Conservation (phyloP, 2,113 vertebrate species). For the Mugil cephalus region DNA sequence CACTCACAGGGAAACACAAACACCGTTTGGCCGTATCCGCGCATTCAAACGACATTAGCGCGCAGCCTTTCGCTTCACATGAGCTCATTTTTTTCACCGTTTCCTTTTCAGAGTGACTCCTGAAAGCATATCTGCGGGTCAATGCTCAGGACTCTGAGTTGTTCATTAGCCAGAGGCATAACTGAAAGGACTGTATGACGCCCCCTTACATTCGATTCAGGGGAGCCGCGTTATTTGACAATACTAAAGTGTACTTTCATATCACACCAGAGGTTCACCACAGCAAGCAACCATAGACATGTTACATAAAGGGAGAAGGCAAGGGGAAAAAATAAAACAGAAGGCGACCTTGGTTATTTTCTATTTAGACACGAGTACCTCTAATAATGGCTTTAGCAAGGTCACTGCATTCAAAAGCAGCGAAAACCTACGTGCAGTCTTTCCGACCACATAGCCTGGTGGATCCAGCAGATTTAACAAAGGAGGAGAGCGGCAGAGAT, state of each 20-base stretch:
- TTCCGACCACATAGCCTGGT: conserved; percentile 34
- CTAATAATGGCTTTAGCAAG: conserved; percentile 64
- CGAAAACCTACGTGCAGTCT: conserved; percentile 22
- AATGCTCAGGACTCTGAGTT: conserved; percentile 61
- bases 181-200: conserved; percentile 53
- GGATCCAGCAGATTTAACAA: conserved; percentile 70
- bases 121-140: conserved; percentile 69
- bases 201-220: conserved; percentile 42
- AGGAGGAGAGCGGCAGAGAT: conserved; percentile 56
- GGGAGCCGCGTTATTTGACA: conserved; percentile 18
- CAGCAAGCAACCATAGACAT: conserved; percentile 41
- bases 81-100: conserved; percentile 16
- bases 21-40: neutral
- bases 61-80: conserved; percentile 12
- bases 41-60: neutral
- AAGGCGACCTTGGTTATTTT: conserved; percentile 58
- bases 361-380: conserved; percentile 37
- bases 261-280: conserved; percentile 37
- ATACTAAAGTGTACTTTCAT: conserved; percentile 43
- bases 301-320: conserved; percentile 63
- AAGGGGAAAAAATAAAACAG: neutral
- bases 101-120: conserved; percentile 39
- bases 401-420: conserved; percentile 65
- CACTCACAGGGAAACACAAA: neutral
- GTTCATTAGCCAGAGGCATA: conserved; percentile 68